Evolutionary conservation across 2,113 vertebrate species (phyloP).

Genomic region (Myiozetetes cayanensis): DNA sequence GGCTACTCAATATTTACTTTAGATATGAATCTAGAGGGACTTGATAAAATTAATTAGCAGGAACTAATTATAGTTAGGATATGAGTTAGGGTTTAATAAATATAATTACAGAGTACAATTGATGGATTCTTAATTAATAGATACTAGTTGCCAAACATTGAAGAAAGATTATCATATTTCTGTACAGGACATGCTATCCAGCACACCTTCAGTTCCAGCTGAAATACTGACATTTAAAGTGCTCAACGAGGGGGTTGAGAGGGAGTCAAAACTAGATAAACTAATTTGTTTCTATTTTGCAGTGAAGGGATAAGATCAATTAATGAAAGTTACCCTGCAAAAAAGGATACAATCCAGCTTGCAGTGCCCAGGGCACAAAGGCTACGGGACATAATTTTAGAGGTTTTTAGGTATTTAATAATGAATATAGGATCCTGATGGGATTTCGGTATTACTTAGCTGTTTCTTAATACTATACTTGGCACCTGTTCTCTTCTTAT

Average conservation of each 20-base stretch:
- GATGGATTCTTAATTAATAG: slow-evolving; percentile 80
- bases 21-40: slow-evolving; percentile 80
- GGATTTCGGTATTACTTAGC: not conserved
- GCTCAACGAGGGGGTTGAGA: not conserved
- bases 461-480: not conserved
- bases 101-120: slow-evolving; percentile 79
- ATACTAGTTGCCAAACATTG: slow-evolving; percentile 75
- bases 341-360: not conserved
- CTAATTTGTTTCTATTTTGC: slow-evolving; percentile 49
- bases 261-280: slow-evolving; percentile 36
- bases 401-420: not conserved
- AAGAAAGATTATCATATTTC: slow-evolving; percentile 74
- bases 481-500: not conserved
- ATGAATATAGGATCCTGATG: not conserved
- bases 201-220: slow-evolving; percentile 46
- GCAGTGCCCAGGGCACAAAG: not conserved
- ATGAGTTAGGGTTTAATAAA: slow-evolving; percentile 83
- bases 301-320: not conserved
- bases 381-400: not conserved
- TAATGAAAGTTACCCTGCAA: not conserved
- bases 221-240: slow-evolving; percentile 29
- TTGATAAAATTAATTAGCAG: slow-evolving; percentile 84
- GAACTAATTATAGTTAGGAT: slow-evolving; percentile 83
- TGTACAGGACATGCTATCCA: slow-evolving; percentile 69
- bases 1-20: slow-evolving; percentile 85